phyloP scores from a whole-genome alignment of 2,797 vertebrate species.

The Glossophaga mutica region DNA sequence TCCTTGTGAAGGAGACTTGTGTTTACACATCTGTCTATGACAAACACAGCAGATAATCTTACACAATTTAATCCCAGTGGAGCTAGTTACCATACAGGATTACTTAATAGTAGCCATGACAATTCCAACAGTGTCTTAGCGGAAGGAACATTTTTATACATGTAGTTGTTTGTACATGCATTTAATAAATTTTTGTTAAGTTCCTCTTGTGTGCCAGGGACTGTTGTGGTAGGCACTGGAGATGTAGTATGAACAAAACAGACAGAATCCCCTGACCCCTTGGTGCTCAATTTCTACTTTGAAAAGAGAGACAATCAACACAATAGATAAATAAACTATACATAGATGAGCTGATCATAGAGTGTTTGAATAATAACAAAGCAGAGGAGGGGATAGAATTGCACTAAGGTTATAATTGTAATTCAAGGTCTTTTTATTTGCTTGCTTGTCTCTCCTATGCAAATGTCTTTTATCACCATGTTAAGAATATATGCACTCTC shows the following conservation, averaged over 20 bases:
- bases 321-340: not conserved
- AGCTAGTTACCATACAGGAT: not conserved
- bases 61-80: not conserved
- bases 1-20: not conserved
- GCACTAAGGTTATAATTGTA: not conserved
- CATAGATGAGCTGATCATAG: not conserved
- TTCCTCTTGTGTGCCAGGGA: not conserved
- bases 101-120: not conserved
- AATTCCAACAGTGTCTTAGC: not conserved
- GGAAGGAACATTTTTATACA: not conserved
- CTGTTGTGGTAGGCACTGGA: not conserved
- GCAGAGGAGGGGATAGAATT: not conserved
- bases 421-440: not conserved
- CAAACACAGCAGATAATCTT: not conserved
- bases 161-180: not conserved
- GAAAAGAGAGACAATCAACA: not conserved
- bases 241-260: not conserved
- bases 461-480: not conserved
- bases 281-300: not conserved
- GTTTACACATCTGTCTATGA: not conserved
- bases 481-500: not conserved
- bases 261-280: not conserved
- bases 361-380: not conserved
- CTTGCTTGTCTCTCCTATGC: not conserved
- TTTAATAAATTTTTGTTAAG: not conserved